phyloP scores from a whole-genome alignment of 1,140 invertebrate genomes.

The Lasioglossum albipes region DNA sequence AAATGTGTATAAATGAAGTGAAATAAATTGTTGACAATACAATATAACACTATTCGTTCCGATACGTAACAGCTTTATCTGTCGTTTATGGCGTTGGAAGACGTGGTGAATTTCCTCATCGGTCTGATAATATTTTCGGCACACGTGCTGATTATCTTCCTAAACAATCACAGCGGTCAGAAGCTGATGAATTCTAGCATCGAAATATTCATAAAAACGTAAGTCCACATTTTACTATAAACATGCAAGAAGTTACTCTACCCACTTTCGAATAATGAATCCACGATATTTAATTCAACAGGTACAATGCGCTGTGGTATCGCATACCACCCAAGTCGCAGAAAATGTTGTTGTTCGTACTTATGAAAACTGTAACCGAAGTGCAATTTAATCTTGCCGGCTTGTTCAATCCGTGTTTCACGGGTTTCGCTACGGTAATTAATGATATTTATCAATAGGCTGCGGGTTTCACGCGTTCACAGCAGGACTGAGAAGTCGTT shows the following conservation, averaged over 20 bases:
- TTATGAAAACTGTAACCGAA: not conserved
- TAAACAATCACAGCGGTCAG: not conserved
- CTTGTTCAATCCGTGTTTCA: not conserved
- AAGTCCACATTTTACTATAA: not conserved
- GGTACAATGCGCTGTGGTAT: not conserved
- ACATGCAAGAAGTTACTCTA: too few species aligned
- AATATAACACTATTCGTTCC: not conserved
- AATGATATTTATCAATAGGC: not conserved
- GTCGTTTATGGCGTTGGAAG: not conserved
- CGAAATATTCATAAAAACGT: not conserved
- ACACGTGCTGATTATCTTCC: not conserved
- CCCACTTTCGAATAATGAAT: too few species aligned
- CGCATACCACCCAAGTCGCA: not conserved
- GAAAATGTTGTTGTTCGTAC: not conserved
- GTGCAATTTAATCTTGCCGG: not conserved
- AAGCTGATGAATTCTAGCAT: not conserved
- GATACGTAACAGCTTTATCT: too few species aligned
- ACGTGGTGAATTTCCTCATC: rapidly evolving
- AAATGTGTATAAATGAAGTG: too few species aligned
- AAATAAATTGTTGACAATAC: too few species aligned
- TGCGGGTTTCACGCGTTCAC: too few species aligned
- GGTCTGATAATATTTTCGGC: rapidly evolving
- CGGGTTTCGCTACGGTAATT: not conserved
- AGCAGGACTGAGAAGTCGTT: too few species aligned
- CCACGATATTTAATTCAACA: not conserved